Base-by-base conservation (phyloP, 2,888 invertebrate species). In the Platycheirus albimanus region DNA sequence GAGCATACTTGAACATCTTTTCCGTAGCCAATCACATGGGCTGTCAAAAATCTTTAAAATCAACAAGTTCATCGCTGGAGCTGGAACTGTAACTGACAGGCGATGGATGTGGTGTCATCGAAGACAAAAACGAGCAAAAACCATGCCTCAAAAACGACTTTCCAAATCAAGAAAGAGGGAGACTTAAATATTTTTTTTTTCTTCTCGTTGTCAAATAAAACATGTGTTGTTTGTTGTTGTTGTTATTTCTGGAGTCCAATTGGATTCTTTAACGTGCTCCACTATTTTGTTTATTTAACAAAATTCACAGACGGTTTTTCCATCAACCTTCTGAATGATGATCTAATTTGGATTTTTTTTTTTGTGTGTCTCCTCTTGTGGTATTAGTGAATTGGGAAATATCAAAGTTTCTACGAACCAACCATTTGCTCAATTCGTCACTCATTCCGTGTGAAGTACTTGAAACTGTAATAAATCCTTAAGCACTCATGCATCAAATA, bases 181-280 rank as follows among this genome's bases (percentile, higher is more conserved):
- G 56, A 63, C 81, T 67, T n/a, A 5, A 52, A 41, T 36, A 51
- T n/a, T n/a, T n/a, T n/a, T n/a, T n/a, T n/a, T n/a, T 47, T 52
- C n/a, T 28, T 30, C 28, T 51, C 54, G 58, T 45, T 76, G 58
- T 78, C 52, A 71, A 77, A 64, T 56, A 72, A 78, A 77, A 83
- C 78, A 78, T 78, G 74, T 86, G 86, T 86, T 86, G 86, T 58
- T 84, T 88, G 86, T 87, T 87, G 67, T 63, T 74, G 41, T 74
- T 80, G 33, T 45, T 79, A 11, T 41, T 38, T 36, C 38, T 67
- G 86, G 85, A 36, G 86, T 85, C 87, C 86, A 86, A 87, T 89
- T 88, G 88, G 86, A 86, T 49, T 51, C 30, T 56, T 66, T 70
- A 54, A 76, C 64, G 36, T 70, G 49, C 56, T 24, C 58, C 47